phyloP scores from a whole-genome alignment of 1,140 invertebrate species.

The Aplysia californica region DNA sequence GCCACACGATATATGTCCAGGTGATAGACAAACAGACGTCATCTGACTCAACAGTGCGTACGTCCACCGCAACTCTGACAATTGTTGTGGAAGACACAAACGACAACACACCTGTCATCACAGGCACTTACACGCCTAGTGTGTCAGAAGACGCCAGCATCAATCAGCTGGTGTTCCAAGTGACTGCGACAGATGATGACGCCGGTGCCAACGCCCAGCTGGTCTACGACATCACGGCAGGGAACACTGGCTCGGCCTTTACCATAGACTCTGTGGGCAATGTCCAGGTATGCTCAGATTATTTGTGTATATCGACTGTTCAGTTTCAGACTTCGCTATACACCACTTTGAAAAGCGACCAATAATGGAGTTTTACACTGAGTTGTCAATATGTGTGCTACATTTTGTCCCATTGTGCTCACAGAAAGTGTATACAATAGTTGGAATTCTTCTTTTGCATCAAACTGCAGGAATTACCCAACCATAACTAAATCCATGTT shows the following conservation, averaged over 20 bases:
- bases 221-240: conserved; percentile 39
- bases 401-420: too few species aligned
- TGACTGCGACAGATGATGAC: conserved; percentile 48
- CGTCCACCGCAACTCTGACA: conserved; percentile 44
- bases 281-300: conserved; percentile 20
- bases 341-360: too few species aligned
- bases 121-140: conserved; percentile 38
- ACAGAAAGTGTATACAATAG: too few species aligned
- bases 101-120: conserved; percentile 39
- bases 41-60: conserved; percentile 22
- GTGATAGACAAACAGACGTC: conserved; percentile 35
- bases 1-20: conserved; percentile 35
- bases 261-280: conserved; percentile 31
- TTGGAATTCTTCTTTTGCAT: too few species aligned
- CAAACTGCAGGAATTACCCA: too few species aligned
- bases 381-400: too few species aligned
- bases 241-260: conserved; percentile 43
- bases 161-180: conserved; percentile 40
- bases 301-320: too few species aligned
- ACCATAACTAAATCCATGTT: too few species aligned
- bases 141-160: conserved; percentile 44
- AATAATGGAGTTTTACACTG: too few species aligned
- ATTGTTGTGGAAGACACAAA: conserved; percentile 44
- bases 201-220: conserved; percentile 42
- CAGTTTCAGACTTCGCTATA: too few species aligned